Conservation (phyloP, 2,797 vertebrate species). For the Choloepus didactylus region DNA sequence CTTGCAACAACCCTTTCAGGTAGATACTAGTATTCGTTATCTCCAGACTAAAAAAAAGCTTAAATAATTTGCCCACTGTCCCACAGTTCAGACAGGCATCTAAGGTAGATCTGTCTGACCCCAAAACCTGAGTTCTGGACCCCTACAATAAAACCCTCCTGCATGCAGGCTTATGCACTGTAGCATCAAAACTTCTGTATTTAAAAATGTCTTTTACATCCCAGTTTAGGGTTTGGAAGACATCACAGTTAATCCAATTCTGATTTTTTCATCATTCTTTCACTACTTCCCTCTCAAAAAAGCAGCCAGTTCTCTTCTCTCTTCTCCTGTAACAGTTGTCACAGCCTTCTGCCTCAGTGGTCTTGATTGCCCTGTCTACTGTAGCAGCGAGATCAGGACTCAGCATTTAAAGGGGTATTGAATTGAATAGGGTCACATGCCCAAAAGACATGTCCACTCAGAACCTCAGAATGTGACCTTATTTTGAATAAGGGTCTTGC, state of each 20-base stretch:
- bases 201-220: neutral
- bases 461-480: too few species aligned
- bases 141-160: neutral
- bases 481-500: too few species aligned
- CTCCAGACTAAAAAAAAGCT: neutral
- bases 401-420: neutral
- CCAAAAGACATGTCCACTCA: too few species aligned
- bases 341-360: neutral
- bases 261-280: neutral
- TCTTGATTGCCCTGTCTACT: neutral
- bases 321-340: neutral
- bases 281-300: neutral
- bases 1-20: neutral
- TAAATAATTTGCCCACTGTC: conserved; percentile 5
- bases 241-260: neutral
- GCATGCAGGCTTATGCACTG: neutral
- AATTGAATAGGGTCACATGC: too few species aligned
- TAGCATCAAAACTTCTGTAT: neutral
- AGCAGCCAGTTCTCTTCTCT: neutral
- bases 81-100: neutral
- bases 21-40: conserved; percentile 44
- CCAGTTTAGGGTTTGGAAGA: neutral
- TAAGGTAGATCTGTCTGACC: neutral
- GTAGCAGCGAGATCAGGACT: neutral
- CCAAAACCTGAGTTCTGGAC: neutral